These are phyloP conservation scores for Philereme vetulata DNA, from an alignment of 2,888 invertebrate species.

Conservation along the genomic window DNA sequence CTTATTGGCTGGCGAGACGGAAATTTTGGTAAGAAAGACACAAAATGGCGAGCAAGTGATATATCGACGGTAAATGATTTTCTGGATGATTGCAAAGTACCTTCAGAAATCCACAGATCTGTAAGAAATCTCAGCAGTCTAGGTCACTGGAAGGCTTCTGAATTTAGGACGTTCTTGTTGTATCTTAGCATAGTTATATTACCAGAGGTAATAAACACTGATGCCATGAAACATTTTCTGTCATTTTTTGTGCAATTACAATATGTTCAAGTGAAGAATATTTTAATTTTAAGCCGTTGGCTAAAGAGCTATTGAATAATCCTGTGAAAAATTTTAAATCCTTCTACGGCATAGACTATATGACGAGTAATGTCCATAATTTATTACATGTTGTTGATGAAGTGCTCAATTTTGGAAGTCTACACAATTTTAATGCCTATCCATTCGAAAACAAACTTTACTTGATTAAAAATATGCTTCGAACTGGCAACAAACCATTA, in stretches of 20 bases:
- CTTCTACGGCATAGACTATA: slow-evolving; percentile 16
- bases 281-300: background rate
- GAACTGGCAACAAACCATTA: slow-evolving; percentile 6
- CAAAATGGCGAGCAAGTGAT: slow-evolving; percentile 12
- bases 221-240: background rate
- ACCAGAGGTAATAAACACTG: background rate
- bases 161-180: slow-evolving; percentile 12
- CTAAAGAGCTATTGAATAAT: slow-evolving; percentile 1
- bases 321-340: slow-evolving; percentile 18
- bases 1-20: slow-evolving; percentile 17
- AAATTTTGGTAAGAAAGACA: slow-evolving; percentile 10
- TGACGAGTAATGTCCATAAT: slow-evolving; percentile 22
- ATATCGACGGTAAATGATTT: slow-evolving; percentile 4
- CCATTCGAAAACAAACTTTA: slow-evolving; percentile 24
- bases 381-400: slow-evolving; percentile 11
- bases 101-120: slow-evolving; percentile 14
- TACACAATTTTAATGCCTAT: slow-evolving; percentile 20
- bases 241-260: slow-evolving; percentile 14
- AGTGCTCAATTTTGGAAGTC: slow-evolving; percentile 12
- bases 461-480: slow-evolving; percentile 17
- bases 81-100: background rate
- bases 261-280: slow-evolving; percentile 12
- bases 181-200: slow-evolving; percentile 20
- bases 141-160: slow-evolving; percentile 15
- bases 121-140: background rate